Conservation (phyloP, 2,888 invertebrate species). For the Amblyjoppa fuscipennis region DNA sequence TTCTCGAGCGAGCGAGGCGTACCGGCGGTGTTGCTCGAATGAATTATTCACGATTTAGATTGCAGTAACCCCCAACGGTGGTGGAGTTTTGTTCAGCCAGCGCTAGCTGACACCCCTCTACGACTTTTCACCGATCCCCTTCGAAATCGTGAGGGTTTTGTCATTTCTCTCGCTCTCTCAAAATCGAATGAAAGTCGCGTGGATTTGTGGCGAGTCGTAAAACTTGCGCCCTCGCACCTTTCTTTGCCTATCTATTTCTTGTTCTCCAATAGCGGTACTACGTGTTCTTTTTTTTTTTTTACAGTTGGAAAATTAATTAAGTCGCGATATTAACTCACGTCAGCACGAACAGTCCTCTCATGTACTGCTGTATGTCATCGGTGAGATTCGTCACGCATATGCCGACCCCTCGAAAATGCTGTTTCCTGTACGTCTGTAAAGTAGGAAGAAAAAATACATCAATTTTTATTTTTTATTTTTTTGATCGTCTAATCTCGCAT, state of each 20-base stretch:
- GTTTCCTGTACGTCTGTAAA: constrained; percentile 86
- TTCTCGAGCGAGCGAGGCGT: not conserved
- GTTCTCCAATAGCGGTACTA: not conserved
- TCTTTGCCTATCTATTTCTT: constrained; percentile 1
- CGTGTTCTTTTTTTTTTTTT: not conserved
- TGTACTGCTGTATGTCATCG: constrained; percentile 90
- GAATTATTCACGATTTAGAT: constrained; percentile 41
- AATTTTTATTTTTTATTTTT: not conserved
- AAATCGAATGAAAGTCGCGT: not conserved
- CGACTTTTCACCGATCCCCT: not conserved
- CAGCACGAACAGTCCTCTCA: constrained; percentile 88
- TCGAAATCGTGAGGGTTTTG: not conserved
- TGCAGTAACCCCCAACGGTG: not conserved
- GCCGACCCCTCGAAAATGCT: constrained; percentile 87
- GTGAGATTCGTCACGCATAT: constrained; percentile 89
- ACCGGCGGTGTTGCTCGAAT: not conserved
- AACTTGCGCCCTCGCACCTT: not conserved
- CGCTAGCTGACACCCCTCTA: not conserved
- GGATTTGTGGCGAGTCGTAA: not conserved
- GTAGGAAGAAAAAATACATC: not conserved
- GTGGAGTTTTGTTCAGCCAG: not conserved
- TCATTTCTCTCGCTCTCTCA: not conserved
- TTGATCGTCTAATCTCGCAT: not conserved
- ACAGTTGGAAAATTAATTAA: not conserved
- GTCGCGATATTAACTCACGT: constrained; percentile 86